Conservation (phyloP, 2,113 vertebrate species). For the Garra rufa region DNA sequence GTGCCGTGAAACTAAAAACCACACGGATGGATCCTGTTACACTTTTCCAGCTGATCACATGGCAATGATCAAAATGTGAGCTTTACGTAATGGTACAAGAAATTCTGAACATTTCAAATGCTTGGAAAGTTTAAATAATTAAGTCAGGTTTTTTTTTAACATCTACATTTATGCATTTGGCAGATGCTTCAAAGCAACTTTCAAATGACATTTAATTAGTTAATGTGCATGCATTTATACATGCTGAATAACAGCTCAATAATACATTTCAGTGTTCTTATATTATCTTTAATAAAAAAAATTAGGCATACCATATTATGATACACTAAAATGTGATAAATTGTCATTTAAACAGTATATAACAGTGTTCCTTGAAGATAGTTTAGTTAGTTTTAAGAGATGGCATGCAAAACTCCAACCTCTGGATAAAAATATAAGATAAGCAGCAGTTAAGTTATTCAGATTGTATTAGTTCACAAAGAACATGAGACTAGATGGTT, state of each 20-base stretch:
- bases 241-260: not conserved
- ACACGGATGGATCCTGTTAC: constrained; percentile 8
- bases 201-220: too few species aligned
- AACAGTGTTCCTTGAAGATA: too few species aligned
- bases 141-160: not conserved
- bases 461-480: too few species aligned
- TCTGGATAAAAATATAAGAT: too few species aligned
- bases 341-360: too few species aligned
- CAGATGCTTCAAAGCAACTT: too few species aligned
- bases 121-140: not conserved
- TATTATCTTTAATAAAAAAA: not conserved
- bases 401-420: too few species aligned
- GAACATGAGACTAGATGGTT: too few species aligned
- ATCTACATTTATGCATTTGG: too few species aligned
- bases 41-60: constrained; percentile 14
- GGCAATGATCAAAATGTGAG: not conserved
- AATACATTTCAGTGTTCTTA: not conserved
- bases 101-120: not conserved
- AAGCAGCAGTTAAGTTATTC: too few species aligned
- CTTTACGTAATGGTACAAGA: not conserved
- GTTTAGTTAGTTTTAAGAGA: too few species aligned
- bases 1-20: constrained; percentile 15
- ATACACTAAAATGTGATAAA: not conserved
- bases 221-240: not conserved
- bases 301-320: not conserved